phyloP scores from a whole-genome alignment of 2,113 vertebrate genomes.

The Corvus cornix region DNA sequence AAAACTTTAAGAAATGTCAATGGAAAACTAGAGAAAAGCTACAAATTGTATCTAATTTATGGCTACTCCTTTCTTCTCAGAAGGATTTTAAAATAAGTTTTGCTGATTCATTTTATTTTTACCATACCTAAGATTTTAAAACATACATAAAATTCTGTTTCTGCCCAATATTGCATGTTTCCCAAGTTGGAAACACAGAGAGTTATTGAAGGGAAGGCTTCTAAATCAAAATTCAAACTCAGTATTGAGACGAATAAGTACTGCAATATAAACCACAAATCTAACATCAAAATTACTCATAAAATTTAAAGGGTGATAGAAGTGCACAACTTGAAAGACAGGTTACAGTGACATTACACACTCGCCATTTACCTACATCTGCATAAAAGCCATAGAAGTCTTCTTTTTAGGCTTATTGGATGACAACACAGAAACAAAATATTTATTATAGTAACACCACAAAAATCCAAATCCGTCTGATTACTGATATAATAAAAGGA shows the following conservation, averaged over 20 bases:
- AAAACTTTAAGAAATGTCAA: not conserved
- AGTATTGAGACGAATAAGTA: not conserved
- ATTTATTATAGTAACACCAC: not conserved
- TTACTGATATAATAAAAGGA: not conserved
- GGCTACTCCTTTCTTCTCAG: not conserved
- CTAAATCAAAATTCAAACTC: not conserved
- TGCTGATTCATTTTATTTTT: not conserved
- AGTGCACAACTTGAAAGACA: not conserved
- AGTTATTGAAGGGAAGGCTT: not conserved
- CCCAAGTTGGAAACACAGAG: not conserved
- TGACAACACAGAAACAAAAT: not conserved
- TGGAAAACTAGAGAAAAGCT: not conserved
- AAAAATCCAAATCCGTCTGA: not conserved
- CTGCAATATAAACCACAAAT: not conserved
- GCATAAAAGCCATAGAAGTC: not conserved
- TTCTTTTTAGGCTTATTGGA: not conserved
- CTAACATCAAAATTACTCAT: not conserved
- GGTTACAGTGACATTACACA: not conserved
- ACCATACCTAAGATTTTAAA: not conserved
- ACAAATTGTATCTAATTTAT: not conserved
- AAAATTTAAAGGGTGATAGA: not conserved
- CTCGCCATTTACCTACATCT: accelerated
- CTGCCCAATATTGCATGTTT: not conserved
- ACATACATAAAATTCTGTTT: not conserved
- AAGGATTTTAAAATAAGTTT: not conserved